A percentile compares a stretch with the other conserved stretches of the same genome.
These are phyloP conservation scores for Coleophora deauratella DNA, from an alignment of 2,888 invertebrate species.

Conservation along the genomic window DNA sequence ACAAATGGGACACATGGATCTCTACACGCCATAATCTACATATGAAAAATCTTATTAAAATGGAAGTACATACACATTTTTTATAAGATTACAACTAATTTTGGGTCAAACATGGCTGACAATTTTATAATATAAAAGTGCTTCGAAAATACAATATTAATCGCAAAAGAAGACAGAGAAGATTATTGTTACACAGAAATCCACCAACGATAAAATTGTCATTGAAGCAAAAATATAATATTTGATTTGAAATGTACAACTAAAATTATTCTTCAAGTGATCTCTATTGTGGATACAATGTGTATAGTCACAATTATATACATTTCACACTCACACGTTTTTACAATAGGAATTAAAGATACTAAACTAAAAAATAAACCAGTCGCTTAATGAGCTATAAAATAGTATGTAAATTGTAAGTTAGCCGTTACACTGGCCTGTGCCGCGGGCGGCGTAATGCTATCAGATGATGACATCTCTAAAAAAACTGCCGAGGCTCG, in stretches of 20 bases:
- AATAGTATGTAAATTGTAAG: constrained; percentile 57
- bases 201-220: constrained; percentile 14
- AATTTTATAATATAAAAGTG: constrained; percentile 46
- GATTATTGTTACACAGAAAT: constrained; percentile 39
- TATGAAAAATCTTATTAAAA: constrained; percentile 67
- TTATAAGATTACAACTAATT: constrained; percentile 56
- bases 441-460: constrained; percentile 25
- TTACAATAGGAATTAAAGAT: constrained; percentile 66
- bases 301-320: constrained; percentile 57
- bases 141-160: constrained; percentile 46
- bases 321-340: constrained; percentile 69
- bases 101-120: constrained; percentile 68
- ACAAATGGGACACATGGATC: constrained; percentile 50
- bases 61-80: constrained; percentile 70
- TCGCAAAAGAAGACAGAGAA: constrained; percentile 60
- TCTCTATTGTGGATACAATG: constrained; percentile 41
- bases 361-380: constrained; percentile 66
- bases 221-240: background rate
- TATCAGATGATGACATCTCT: constrained; percentile 44
- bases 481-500: constrained; percentile 52
- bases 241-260: constrained; percentile 32
- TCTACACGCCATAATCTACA: constrained; percentile 59
- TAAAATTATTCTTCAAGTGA: constrained; percentile 38
- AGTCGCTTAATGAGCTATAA: constrained; percentile 70
- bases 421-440: constrained; percentile 71